Base-by-base conservation (phyloP, 2,888 invertebrate genomes). In the Yponomeuta plumbellus region DNA sequence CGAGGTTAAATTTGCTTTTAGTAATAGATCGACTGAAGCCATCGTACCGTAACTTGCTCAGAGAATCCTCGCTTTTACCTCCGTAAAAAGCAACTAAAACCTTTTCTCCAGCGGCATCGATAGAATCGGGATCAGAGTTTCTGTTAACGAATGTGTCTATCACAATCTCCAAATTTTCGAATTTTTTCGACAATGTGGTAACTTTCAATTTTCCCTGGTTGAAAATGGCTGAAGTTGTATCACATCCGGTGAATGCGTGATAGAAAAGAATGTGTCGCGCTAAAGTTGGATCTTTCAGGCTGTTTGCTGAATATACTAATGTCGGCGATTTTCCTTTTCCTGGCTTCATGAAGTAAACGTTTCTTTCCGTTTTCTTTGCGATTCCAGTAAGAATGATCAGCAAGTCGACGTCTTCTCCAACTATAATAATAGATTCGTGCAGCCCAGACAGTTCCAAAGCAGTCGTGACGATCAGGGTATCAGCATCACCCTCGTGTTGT, bases 321-420 rank as follows among this genome's bases (percentile, higher is more conserved):
- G 0, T 62, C 13, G 6, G 23, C 57, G 66, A 59, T 66, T 66
- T 68, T 11, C 66, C 68, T 61, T 61, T 69, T 22, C 63, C 67
- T 20, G 67, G 67, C 66, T 70, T 71, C 2, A 58, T 44, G 20
- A 70, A 56, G 52, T 23, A 58, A 5, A 66, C 52, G 17, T 20
- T 22, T 26, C 17, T 59, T 66, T 64, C 63, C 61, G 39, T 65
- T 40, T 52, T 66, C 65, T 52, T 65, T n/a, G n/a, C 66, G 11
- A 66, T 65, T 65, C 66, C 69, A 20, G 68, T 68, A 63, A 73
- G 68, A 26, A 78, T 69, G n/a, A 75, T 73, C 20, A 78, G 67
- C 13, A 76, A 62, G 70, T 77, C 77, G 17, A 72, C 69, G 59
- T 74, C 74, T 65, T 72, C 69, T 11, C 67, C 71, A 10, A 74